These are phyloP conservation scores for Zygothrica quintamaculata DNA, from an alignment of 2,888 invertebrate genomes.

Conservation along the genomic window DNA sequence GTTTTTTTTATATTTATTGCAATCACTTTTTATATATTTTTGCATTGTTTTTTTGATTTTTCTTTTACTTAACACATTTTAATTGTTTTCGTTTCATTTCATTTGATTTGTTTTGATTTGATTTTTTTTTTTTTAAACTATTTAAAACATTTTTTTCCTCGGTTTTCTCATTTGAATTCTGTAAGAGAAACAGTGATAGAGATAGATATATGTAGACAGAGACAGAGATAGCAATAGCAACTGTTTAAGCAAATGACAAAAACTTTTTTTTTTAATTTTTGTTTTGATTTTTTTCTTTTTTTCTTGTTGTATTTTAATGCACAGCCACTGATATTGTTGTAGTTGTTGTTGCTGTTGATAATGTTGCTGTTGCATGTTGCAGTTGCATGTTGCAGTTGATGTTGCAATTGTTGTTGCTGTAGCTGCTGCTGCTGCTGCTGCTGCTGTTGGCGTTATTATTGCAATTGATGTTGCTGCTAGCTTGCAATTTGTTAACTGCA, in stretches of 20 bases:
- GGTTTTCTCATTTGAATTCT: slow-evolving; percentile 74
- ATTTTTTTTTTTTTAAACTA: slow-evolving; percentile 41
- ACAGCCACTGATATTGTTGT: slow-evolving; percentile 34
- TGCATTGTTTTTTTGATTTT: slow-evolving; percentile 39
- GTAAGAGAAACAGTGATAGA: slow-evolving; percentile 7
- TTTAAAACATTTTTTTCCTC: slow-evolving; percentile 70
- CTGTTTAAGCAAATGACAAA: not conserved
- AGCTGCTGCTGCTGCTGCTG: slow-evolving; percentile 21
- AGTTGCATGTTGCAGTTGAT: slow-evolving; percentile 22
- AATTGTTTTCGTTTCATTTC: slow-evolving; percentile 24
- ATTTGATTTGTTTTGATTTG: slow-evolving; percentile 26
- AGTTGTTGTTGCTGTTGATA: slow-evolving; percentile 20
- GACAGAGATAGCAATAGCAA: slow-evolving; percentile 10
- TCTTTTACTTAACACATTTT: slow-evolving; percentile 46
- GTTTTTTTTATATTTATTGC: slow-evolving; percentile 28
- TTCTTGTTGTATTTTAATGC: slow-evolving; percentile 35
- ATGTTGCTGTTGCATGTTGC: slow-evolving; percentile 17
- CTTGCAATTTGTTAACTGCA: slow-evolving; percentile 12
- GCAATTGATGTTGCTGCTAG: slow-evolving; percentile 16
- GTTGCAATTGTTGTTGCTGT: slow-evolving; percentile 18
- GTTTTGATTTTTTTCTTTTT: slow-evolving; percentile 4
- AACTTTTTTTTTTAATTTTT: slow-evolving; percentile 1
- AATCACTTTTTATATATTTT: slow-evolving; percentile 36
- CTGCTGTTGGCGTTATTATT: slow-evolving; percentile 28
- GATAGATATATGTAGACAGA: slow-evolving; percentile 1